Conservation (phyloP, 1,140 invertebrate species). For the Aphaenogaster rudis region DNA sequence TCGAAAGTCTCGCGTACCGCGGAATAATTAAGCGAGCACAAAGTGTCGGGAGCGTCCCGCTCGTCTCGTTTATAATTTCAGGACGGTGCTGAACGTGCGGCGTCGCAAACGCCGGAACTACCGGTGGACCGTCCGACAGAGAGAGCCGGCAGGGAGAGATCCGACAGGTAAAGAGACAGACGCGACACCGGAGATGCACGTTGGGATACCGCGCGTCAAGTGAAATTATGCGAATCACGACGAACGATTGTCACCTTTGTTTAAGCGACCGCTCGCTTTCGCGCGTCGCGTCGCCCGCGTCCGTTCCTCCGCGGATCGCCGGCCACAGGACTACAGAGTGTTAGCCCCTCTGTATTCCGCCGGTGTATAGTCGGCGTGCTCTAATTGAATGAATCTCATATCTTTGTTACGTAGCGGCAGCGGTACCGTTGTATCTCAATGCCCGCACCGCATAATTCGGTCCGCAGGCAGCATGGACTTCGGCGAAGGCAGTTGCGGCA, state of each 20-base stretch:
- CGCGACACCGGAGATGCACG: slow-evolving; percentile 22
- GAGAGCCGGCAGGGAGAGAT: neutral
- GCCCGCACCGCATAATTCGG: slow-evolving; percentile 36
- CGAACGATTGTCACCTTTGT: slow-evolving; percentile 67
- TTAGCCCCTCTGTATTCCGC: slow-evolving; percentile 47
- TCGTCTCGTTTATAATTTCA: slow-evolving; percentile 52
- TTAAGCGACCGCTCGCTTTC: slow-evolving; percentile 53
- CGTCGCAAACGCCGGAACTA: neutral
- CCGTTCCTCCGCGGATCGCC: neutral
- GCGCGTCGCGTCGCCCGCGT: neutral
- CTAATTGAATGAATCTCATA: slow-evolving; percentile 66
- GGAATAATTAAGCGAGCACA: slow-evolving; percentile 49
- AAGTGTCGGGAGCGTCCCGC: slow-evolving; percentile 19
- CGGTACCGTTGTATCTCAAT: slow-evolving; percentile 36
- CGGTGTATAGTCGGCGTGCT: slow-evolving; percentile 33
- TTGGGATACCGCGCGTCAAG: slow-evolving; percentile 53
- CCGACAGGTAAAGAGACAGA: slow-evolving; percentile 24
- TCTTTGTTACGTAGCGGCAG: slow-evolving; percentile 51
- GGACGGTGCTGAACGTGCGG: slow-evolving; percentile 34
- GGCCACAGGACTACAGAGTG: slow-evolving; percentile 16
- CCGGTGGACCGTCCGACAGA: slow-evolving; percentile 21
- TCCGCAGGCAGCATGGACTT: slow-evolving; percentile 18
- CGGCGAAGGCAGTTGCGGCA: slow-evolving; percentile 14
- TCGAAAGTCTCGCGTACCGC: slow-evolving; percentile 15
- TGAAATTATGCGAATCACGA: slow-evolving; percentile 68